Base-by-base conservation (phyloP, 1,140 invertebrate species). In the Procambarus clarkii region DNA sequence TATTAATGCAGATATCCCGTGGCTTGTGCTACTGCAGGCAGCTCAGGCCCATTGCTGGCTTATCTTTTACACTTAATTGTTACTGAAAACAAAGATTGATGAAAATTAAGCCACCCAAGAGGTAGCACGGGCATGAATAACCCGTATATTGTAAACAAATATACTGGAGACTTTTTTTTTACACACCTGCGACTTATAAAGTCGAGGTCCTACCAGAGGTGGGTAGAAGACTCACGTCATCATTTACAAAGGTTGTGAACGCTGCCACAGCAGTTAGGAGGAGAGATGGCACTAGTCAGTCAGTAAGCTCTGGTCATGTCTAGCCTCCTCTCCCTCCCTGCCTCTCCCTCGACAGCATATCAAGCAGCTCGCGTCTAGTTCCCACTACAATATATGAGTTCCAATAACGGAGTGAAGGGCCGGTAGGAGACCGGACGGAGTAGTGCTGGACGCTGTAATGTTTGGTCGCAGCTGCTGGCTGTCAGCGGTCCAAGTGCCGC, bases 391-490 rank as follows among this genome's bases (percentile, higher is more conserved):
- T 87, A 74, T 87, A 87, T 87, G 85, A 87, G 85, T 87, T 87
- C 85, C 85, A 87, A 87, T 87, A 87, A 87, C 85, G 74, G 64
- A 87, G 85, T 87, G 71, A 87, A 74, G 85, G 83, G 85, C 85
- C 15, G 74, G 60, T 86, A 60, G 48, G 18, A 87, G 85, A 50
- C 69, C 11, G 84, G 84, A 0, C 71, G 64, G 34, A 15, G 46
- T 18, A 13, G 7, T 48, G 48, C 76, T 87, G 71, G 44, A 76
- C 74, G 18, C 50, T 79, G 71, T 58, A 45, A 76, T 79, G 74
- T 76, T 44, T 24, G 44, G 45, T 21, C 69, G 64, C 83, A 50
- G 69, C 83, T 64, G 44, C 83, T 45, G 45, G 46, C 83, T 24
- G 69, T 46, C 71, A 15, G 45, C 77, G 21, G 44, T 18, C 71